Base-by-base conservation (phyloP, 1,140 invertebrate genomes). In the Caerostris darwini region DNA sequence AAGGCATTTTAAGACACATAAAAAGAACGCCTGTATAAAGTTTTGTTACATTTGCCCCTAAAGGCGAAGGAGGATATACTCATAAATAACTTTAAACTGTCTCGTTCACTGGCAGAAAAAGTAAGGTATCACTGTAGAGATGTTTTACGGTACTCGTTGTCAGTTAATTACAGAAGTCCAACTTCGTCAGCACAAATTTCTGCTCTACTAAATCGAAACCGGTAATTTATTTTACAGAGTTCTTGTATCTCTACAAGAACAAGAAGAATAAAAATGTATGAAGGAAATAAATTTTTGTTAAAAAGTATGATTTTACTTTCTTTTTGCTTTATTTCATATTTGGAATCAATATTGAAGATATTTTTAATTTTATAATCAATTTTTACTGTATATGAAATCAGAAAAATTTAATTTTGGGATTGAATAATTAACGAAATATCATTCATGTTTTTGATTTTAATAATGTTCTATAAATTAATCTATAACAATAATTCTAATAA, bases 81-180 rank as follows among this genome's bases (percentile, higher is more conserved):
- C 82, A 85, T 85, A 85, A 85, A 85, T 85, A 56, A 85, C 82
- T 56, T 85, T 12, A 54, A 56, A 85, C 57, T 8, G 5, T 85
- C n/a, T 58, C 14, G 14, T 85, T 58, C 82, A 58, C 82, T 85
- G 50, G 17, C 56, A 17, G 77, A 56, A 54, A n/a, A 17, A 82
- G 50, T 4, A 12, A 57, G 54, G 54, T 58, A 57, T 58, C 57
- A 57, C 12, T 56, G 54, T 56, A 85, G 8, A n/a, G 17, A 61
- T 87, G 85, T 87, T 87, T 87, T 87, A 87, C 85, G 85, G 34
- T 34, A 53, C 34, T 64, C 58, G 54, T 59, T 58, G 57, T 64
- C 56, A 56, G 57, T 59, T 87, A 61, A 59, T 61, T 87, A 34
- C 56, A 10, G 5, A 6, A 7, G 34, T 34, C 85, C 56, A 64